Evolutionary conservation across 2,888 invertebrate genomes (phyloP).

Genomic region (Drosophila paucipuncta): DNA sequence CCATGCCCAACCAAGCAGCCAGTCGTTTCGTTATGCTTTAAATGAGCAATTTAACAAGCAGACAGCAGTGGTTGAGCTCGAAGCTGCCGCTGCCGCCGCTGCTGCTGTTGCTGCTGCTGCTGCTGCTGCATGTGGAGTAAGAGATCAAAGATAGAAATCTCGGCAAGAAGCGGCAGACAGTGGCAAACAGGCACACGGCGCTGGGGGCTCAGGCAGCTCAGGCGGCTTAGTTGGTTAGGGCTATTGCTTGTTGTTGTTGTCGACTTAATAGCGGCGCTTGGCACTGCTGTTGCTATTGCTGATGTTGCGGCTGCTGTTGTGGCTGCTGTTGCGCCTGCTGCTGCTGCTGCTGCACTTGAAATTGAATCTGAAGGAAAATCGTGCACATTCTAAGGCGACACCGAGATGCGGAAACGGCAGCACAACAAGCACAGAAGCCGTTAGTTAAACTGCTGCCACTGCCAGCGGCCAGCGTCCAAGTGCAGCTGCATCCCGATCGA

Average conservation of each 20-base stretch:
- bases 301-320: slow-evolving; percentile 39
- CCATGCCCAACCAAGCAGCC: slow-evolving; percentile 42
- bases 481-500: slow-evolving; percentile 72
- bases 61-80: slow-evolving; percentile 52
- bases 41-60: slow-evolving; percentile 63
- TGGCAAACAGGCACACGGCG: slow-evolving; percentile 71
- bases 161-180: slow-evolving; percentile 79
- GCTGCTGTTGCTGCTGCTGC: slow-evolving; percentile 26
- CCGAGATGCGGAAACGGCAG: slow-evolving; percentile 83
- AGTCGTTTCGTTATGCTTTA: slow-evolving; percentile 20
- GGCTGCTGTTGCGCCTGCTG: slow-evolving; percentile 37
- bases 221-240: slow-evolving; percentile 66
- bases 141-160: slow-evolving; percentile 84
- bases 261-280: slow-evolving; percentile 82
- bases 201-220: slow-evolving; percentile 29
- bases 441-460: slow-evolving; percentile 76
- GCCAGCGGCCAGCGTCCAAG: slow-evolving; percentile 64
- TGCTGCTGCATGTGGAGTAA: slow-evolving; percentile 81
- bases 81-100: slow-evolving; percentile 18
- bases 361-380: slow-evolving; percentile 80
- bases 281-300: slow-evolving; percentile 49
- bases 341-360: slow-evolving; percentile 78
- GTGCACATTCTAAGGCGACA: slow-evolving; percentile 81
- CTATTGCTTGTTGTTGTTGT: slow-evolving; percentile 83
- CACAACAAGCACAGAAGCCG: slow-evolving; percentile 81